Evolutionary conservation across 2,113 vertebrate genomes (phyloP).

Genomic region (Caracal caracal): DNA sequence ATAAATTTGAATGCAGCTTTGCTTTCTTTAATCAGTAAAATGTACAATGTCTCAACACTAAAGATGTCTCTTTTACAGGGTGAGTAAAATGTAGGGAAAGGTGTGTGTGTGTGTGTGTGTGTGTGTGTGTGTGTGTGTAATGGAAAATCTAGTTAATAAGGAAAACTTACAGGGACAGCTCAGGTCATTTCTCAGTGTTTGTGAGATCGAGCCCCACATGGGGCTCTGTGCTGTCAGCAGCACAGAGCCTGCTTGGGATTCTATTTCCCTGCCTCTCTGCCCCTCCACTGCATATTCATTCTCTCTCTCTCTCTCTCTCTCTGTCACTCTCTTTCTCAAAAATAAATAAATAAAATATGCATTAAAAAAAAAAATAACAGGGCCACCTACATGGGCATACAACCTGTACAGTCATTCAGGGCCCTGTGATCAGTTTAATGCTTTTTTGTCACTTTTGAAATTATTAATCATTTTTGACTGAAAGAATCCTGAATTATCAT

Average conservation of each 20-base stretch:
- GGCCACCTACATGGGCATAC: rapidly evolving
- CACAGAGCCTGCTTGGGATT: no score
- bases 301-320: no score
- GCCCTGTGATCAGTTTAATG: not conserved
- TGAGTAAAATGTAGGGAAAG: not conserved
- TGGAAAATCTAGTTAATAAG: not conserved
- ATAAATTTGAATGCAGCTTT: not conserved
- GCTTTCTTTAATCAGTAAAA: not conserved
- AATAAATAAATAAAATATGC: no score
- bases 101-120: not conserved
- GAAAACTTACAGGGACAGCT: not conserved
- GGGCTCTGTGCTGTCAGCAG: no score
- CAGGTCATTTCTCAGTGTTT: no score
- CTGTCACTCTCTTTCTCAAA: no score
- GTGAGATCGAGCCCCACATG: no score
- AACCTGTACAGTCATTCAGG: not conserved
- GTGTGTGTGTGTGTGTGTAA: not conserved
- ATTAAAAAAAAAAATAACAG: not conserved
- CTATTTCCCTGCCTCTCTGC: no score
- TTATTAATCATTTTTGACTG: not conserved
- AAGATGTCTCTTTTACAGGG: not conserved
- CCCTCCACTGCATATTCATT: no score
- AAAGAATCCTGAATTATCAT: not conserved
- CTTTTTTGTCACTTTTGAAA: not conserved
- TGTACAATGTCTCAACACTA: not conserved